Evolutionary conservation across 2,888 invertebrate species (phyloP), one percentile per base, ranked within the genome.

Genomic region (Eudasyphora cyanicolor): DNA sequence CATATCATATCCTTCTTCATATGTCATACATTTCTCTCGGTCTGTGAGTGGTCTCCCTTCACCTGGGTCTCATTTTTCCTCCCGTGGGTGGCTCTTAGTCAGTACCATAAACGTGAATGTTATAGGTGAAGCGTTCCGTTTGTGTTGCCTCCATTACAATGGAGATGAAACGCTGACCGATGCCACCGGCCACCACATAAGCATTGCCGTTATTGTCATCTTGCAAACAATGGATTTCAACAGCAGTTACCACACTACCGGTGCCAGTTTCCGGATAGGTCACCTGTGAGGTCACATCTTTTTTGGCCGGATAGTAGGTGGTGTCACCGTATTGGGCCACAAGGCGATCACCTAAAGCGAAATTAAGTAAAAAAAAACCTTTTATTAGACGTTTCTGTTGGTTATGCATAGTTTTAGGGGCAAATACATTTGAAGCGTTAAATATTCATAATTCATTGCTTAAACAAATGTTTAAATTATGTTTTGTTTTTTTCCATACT

Each of bases 171-270:
- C 90, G 89, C 76, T 90, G 89, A 1, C 91, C 91, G 85, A 92
- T 89, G 81, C 92, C 91, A 27, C 92, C 92, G 19, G 88, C 89
- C 1, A 90, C 88, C 2, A 92, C 88, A 82, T 89, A 92, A n/a
- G 91, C 92, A 78, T 89, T 90, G 51, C 92, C 92, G 2, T 87
- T 86, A 19, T 57, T 86, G 32, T 85, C 88, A 14, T 88, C 89
- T 87, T 92, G 91, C 0, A 88, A 82, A 82, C 89, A 89, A 7
- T 87, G 29, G 24, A 92, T 84, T 79, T 90, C 88, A 17, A 92
- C 89, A 71, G 86, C 89, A 38, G 89, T 91, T 4, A 92, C 84
- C 64, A 90, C 82, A 32, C 89, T 86, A 0, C 90, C 91, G 0
- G 82, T 62, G 54, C 90, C 91, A 1, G 77, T 57, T 75, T 89